Percentiles rank a stretch among this genome's conserved stretches.
Conservation (phyloP, 1,140 invertebrate species). For the Drosophila miranda region DNA sequence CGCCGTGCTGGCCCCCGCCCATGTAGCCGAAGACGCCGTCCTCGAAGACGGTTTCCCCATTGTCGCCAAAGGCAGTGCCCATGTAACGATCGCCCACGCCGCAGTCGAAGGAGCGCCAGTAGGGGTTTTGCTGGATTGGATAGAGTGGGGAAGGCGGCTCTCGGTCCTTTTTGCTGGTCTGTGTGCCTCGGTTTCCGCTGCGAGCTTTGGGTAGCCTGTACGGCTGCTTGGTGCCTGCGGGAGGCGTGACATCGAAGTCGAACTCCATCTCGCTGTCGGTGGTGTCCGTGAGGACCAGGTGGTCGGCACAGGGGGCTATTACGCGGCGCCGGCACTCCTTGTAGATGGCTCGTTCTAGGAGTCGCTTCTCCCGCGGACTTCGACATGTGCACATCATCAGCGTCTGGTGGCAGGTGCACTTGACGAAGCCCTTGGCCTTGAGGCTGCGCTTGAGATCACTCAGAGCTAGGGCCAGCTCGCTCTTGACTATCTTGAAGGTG, state of each 20-base stretch:
- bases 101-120: conserved; percentile 46
- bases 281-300: conserved; percentile 67
- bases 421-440: conserved; percentile 62
- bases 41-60: conserved; percentile 46
- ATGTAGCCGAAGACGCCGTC: conserved; percentile 49
- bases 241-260: conserved; percentile 63
- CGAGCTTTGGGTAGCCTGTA: conserved; percentile 2
- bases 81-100: conserved; percentile 57
- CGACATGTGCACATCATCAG: conserved; percentile 68
- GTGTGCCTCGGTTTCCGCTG: conserved; percentile 41
- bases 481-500: conserved; percentile 68
- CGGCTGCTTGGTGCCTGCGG: conserved; percentile 22
- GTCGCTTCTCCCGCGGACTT: conserved; percentile 44
- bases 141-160: conserved; percentile 3
- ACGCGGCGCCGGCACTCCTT: conserved; percentile 38
- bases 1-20: conserved; percentile 52
- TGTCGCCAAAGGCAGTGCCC: conserved; percentile 50
- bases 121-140: conserved; percentile 26
- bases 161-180: conserved; percentile 42
- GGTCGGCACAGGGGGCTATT: conserved; percentile 42
- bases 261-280: conserved; percentile 74
- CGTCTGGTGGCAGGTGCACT: conserved; percentile 69
- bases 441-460: conserved; percentile 51
- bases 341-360: conserved; percentile 43
- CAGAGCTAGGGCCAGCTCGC: conserved; percentile 40